Conservation (phyloP, 2,888 invertebrate species). For the Leptopilina syphax region DNA sequence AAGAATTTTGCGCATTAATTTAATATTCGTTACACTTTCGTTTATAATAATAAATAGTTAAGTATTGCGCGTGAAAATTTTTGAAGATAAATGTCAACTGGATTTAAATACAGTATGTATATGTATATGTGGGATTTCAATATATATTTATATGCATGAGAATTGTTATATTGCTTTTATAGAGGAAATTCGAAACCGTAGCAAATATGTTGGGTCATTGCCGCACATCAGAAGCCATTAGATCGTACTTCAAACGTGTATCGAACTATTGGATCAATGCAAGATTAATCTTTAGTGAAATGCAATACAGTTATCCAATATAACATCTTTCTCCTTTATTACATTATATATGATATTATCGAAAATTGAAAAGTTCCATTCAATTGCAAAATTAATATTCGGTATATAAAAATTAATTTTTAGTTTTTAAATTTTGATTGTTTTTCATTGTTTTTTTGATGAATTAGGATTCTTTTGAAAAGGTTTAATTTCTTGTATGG, state of each 20-base stretch:
- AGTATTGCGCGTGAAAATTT: background rate
- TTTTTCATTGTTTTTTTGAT: background rate
- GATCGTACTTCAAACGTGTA: slow-evolving; percentile 18
- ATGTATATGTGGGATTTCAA: too few species aligned
- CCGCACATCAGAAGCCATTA: slow-evolving; percentile 11
- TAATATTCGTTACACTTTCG: slow-evolving; percentile 12
- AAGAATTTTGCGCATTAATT: background rate
- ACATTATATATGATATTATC: background rate
- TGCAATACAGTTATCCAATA: slow-evolving; percentile 14
- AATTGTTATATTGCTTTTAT: background rate
- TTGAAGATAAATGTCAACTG: background rate
- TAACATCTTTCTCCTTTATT: background rate
- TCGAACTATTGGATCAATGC: slow-evolving; percentile 21
- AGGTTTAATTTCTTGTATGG: too few species aligned
- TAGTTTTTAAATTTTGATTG: too few species aligned
- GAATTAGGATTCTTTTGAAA: too few species aligned
- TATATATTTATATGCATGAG: background rate
- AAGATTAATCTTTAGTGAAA: slow-evolving; percentile 12
- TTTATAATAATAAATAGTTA: background rate
- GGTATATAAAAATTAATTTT: background rate
- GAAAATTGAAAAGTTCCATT: background rate
- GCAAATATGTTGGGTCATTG: slow-evolving; percentile 18
- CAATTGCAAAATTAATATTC: background rate
- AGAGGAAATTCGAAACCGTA: background rate
- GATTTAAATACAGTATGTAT: background rate